Evolutionary conservation across 2,113 vertebrate species (phyloP).

Genomic region (Procapra przewalskii): DNA sequence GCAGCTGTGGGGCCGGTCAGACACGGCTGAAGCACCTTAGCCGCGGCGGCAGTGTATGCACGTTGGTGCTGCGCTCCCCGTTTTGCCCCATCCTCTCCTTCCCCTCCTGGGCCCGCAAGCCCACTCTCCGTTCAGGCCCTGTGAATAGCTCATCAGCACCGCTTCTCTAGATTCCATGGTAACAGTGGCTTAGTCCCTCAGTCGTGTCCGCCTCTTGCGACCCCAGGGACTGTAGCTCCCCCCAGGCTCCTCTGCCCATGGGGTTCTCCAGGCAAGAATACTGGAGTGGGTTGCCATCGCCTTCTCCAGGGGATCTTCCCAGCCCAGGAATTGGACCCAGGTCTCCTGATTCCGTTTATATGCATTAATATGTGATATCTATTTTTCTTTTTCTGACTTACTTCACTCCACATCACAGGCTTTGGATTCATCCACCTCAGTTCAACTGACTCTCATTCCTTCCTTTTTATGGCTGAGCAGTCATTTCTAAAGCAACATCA

Average conservation of each 20-base stretch:
- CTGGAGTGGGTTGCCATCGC: too few relatives aligned
- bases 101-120: neutral
- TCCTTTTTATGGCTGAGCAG: neutral
- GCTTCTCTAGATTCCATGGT: neutral
- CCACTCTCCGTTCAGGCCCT: fast-evolving
- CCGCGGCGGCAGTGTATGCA: fast-evolving
- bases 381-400: neutral
- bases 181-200: fast-evolving
- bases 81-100: neutral
- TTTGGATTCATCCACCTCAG: neutral
- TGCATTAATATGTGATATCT: neutral
- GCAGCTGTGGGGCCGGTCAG: too few relatives aligned
- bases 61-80: fast-evolving
- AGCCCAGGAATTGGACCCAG: fast-evolving
- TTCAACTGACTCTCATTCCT: neutral
- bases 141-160: fast-evolving
- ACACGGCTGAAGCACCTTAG: too few relatives aligned
- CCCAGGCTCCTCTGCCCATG: neutral
- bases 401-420: neutral
- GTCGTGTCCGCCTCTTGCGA: neutral
- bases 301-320: too few relatives aligned
- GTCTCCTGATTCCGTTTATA: neutral
- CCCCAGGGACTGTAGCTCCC: neutral
- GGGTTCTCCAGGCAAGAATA: too few relatives aligned
- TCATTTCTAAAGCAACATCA: neutral